Percentiles rank a stretch among this genome's conserved stretches.
These are phyloP conservation scores for Engystomops pustulosus DNA, from an alignment of 2,113 vertebrate species.

Conservation along the genomic window DNA sequence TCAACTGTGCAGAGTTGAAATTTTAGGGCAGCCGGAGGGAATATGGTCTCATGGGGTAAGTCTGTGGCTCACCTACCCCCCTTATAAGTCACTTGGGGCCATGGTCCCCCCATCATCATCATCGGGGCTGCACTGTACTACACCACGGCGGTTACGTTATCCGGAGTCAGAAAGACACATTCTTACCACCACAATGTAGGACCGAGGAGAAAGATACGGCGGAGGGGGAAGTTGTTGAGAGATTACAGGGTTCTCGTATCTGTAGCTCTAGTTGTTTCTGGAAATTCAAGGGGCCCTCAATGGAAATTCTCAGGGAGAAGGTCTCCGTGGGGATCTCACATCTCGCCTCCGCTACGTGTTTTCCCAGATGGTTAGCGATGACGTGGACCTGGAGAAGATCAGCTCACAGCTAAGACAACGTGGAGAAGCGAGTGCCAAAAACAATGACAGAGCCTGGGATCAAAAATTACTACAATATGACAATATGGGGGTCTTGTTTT, in stretches of 20 bases:
- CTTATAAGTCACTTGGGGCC: too few relatives aligned
- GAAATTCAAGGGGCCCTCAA: constrained; percentile 9
- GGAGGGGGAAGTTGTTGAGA: constrained; percentile 13
- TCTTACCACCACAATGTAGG: constrained; percentile 13
- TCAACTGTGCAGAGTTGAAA: too few relatives aligned
- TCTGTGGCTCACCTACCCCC: too few relatives aligned
- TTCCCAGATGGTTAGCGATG: background rate
- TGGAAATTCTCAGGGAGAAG: background rate
- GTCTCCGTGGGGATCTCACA: background rate
- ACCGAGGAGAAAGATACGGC: background rate
- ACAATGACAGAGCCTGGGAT: too few relatives aligned
- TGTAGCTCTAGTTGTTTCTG: background rate
- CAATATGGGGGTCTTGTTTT: background rate
- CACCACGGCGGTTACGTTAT: background rate
- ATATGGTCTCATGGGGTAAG: too few relatives aligned
- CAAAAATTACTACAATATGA: too few relatives aligned
- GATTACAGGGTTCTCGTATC: background rate
- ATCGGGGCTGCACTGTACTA: too few relatives aligned
- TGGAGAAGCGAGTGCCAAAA: too few relatives aligned
- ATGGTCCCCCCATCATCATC: too few relatives aligned
- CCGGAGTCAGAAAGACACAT: background rate
- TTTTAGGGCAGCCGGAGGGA: too few relatives aligned
- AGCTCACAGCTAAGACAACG: background rate
- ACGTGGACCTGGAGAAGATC: background rate
- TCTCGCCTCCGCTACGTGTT: background rate